These are phyloP conservation scores for Ataeniobius toweri DNA, from an alignment of 2,797 vertebrate genomes.

Conservation along the genomic window DNA sequence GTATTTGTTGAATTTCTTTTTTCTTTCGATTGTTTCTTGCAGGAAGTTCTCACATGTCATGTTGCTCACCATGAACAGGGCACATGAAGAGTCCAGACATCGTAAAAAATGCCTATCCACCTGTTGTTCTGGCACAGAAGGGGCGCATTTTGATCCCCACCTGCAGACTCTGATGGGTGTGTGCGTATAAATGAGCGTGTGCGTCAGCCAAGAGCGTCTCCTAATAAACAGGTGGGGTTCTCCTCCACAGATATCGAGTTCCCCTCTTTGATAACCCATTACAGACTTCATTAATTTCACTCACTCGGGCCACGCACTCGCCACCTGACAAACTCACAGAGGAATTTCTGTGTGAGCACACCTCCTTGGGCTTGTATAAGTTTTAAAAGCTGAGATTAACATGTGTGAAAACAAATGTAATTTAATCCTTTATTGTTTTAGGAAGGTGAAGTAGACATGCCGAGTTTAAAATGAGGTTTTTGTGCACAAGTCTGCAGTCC, in stretches of 20 bases:
- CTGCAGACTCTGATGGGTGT: constrained; percentile 65
- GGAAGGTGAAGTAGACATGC: constrained; percentile 49
- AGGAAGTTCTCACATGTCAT: constrained; percentile 76
- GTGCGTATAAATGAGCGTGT: constrained; percentile 18
- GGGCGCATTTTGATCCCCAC: constrained; percentile 78
- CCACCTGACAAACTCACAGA: constrained; percentile 65
- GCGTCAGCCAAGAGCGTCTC: constrained; percentile 44
- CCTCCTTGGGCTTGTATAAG: constrained; percentile 68
- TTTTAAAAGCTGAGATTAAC: constrained; percentile 78
- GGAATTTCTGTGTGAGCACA: constrained; percentile 73
- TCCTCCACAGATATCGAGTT: constrained; percentile 76
- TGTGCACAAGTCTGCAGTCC: background rate
- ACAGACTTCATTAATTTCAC: constrained; percentile 80
- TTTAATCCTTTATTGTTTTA: constrained; percentile 70
- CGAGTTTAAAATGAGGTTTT: constrained; percentile 41
- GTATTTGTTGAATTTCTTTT: constrained; percentile 26
- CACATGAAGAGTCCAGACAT: constrained; percentile 73
- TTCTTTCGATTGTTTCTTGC: constrained; percentile 50
- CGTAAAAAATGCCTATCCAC: constrained; percentile 82
- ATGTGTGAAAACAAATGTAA: constrained; percentile 80
- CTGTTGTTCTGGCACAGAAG: constrained; percentile 76
- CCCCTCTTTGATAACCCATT: constrained; percentile 81
- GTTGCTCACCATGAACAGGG: constrained; percentile 72
- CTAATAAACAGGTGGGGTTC: constrained; percentile 79
- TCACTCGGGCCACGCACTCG: constrained; percentile 65